Base-by-base conservation (phyloP, 2,797 vertebrate genomes). In the Clarias pachynema region DNA sequence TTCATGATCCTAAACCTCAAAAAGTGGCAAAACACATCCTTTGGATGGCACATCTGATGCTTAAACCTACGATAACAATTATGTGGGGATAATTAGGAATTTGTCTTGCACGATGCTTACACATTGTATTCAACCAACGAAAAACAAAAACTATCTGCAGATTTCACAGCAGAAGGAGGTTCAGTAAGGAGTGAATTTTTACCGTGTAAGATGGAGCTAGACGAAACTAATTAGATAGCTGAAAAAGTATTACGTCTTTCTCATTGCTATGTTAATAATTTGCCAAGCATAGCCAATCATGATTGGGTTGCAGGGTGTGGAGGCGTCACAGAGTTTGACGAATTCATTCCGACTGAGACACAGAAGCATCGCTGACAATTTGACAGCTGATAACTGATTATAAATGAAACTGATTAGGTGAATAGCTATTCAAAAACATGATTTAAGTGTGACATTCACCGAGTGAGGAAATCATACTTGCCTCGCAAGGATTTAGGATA, bases 381-480 rank as follows among this genome's bases (percentile, higher is more conserved):
- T 74, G 72, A 74, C 72, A 20, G 44, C 72, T 29, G 72, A 74
- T 56, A 56, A 56, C 73, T 75, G 49, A 75, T 75, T 56, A 75
- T 18, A 31, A 20, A 56, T 20, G n/a, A n/a, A 75, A 29, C 1
- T 56, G 49, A 56, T 56, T 18, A 75, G n/a, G n/a, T 1, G 8
- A 16, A 8, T 29, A 74, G 72, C 72, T 26, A 49, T 73, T 10
- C 22, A 74, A 49, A 74, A 44, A n/a, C 72, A 56, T 16, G 70
- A 75, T 75, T 8, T 20, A 56, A 20, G 49, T 75, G 49, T 29
- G 44, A n/a, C 69, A 44, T 4, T 70, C 8, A 49, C 24, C 16
- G 3, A 12, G 24, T 73, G 14, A 26, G n/a, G 22, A 75, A 75
- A 56, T 75, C 26, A 2, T 49, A 49, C 24, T 15, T 73, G 0